phyloP scores from a whole-genome alignment of 1,140 invertebrate species.

The Drosophila obscura region DNA sequence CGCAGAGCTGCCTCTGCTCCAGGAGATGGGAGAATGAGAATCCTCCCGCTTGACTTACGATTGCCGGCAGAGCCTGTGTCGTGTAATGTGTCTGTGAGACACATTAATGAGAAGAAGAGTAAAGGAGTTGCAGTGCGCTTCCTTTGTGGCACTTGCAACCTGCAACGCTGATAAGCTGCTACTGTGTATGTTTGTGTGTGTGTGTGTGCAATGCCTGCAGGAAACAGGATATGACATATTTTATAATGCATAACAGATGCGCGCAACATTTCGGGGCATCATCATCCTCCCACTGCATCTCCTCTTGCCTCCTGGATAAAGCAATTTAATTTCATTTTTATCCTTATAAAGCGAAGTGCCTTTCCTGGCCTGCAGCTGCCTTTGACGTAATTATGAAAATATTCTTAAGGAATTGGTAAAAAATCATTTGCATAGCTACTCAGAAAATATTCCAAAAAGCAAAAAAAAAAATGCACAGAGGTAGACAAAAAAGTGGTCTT shows the following conservation, averaged over 20 bases:
- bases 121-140: slow-evolving; percentile 20
- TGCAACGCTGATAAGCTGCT: slow-evolving; percentile 57
- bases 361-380: slow-evolving; percentile 31
- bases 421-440: slow-evolving; percentile 36
- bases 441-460: slow-evolving; percentile 23
- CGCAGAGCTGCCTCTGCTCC: background rate
- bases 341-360: slow-evolving; percentile 24
- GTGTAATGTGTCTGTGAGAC: background rate
- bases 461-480: background rate
- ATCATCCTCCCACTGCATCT: background rate
- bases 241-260: slow-evolving; percentile 77
- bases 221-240: slow-evolving; percentile 83
- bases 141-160: slow-evolving; percentile 28
- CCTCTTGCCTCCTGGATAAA: slow-evolving; percentile 12
- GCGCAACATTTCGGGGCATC: slow-evolving; percentile 38
- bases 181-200: slow-evolving; percentile 15
- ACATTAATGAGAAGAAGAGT: slow-evolving; percentile 1
- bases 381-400: slow-evolving; percentile 56
- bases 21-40: slow-evolving; percentile 29
- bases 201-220: slow-evolving; percentile 45
- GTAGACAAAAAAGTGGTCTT: slow-evolving; percentile 7
- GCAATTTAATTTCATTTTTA: slow-evolving; percentile 44
- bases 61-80: slow-evolving; percentile 6
- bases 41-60: slow-evolving; percentile 37
- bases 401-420: slow-evolving; percentile 30